phyloP scores from a whole-genome alignment of 1,140 invertebrate species.

The Cydia amplana region DNA sequence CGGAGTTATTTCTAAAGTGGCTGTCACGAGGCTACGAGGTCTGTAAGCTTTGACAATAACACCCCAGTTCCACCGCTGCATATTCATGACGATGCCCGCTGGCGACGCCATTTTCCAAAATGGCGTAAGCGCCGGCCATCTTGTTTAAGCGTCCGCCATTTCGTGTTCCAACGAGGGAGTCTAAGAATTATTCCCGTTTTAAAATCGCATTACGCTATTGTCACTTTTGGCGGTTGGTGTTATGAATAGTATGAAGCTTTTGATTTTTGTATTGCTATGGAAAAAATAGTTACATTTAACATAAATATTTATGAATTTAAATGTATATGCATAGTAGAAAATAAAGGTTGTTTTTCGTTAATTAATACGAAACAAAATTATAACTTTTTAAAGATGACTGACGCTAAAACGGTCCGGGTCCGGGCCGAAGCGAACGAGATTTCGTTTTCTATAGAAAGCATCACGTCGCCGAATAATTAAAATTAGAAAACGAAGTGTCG shows the following conservation, averaged over 20 bases:
- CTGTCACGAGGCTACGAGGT: not conserved
- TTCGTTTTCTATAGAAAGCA: too few relatives aligned
- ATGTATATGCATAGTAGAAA: too few relatives aligned
- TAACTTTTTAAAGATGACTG: too few relatives aligned
- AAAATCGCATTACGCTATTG: conserved; percentile 10
- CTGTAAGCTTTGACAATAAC: not conserved
- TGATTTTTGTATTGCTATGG: not conserved
- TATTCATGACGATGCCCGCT: conserved; percentile 5
- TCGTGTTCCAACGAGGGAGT: not conserved
- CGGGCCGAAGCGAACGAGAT: too few relatives aligned
- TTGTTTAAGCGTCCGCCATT: not conserved
- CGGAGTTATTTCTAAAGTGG: not conserved
- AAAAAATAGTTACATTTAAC: not conserved
- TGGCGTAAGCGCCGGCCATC: not conserved
- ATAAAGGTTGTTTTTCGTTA: too few relatives aligned
- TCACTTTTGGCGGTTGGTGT: not conserved
- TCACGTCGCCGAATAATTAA: too few relatives aligned
- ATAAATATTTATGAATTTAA: not conserved
- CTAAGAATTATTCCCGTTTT: conserved; percentile 14
- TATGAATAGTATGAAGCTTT: not conserved
- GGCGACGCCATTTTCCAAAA: not conserved
- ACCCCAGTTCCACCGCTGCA: not conserved
- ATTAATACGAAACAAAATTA: too few relatives aligned
- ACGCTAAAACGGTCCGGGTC: too few relatives aligned
- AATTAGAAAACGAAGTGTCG: too few relatives aligned